These are phyloP conservation scores for Himalopsyche kuldschensis DNA, from an alignment of 2,888 invertebrate species.

Conservation along the genomic window DNA sequence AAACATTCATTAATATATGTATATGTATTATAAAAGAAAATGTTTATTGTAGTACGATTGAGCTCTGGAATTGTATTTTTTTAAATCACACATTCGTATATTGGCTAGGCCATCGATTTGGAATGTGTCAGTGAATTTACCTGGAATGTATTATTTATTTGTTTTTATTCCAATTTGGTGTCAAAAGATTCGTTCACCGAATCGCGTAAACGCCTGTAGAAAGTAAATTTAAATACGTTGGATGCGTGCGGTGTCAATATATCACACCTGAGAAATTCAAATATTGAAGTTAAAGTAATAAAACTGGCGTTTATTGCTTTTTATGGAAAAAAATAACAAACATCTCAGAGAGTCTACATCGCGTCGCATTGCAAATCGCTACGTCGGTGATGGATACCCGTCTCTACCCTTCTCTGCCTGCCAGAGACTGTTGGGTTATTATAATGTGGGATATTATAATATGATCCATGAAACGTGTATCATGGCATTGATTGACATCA, in stretches of 20 bases:
- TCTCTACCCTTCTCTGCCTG: background rate
- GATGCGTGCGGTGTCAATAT: background rate
- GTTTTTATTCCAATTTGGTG: background rate
- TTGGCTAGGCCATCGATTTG: too few relatives aligned
- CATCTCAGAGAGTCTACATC: background rate
- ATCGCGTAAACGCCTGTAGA: background rate
- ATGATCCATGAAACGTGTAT: too few relatives aligned
- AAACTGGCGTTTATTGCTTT: background rate
- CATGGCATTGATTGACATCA: too few relatives aligned
- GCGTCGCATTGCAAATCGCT: background rate
- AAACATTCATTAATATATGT: too few relatives aligned
- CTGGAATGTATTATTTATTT: background rate
- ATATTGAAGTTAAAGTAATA: background rate
- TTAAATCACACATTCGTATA: too few relatives aligned
- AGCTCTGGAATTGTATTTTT: too few relatives aligned
- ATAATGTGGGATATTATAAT: background rate
- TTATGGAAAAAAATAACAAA: background rate
- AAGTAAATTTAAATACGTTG: background rate
- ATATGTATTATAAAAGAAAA: too few relatives aligned
- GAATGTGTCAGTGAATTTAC: too few relatives aligned
- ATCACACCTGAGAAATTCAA: background rate
- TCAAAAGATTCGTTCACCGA: background rate
- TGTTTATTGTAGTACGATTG: too few relatives aligned
- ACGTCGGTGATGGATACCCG: background rate
- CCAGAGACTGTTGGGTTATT: background rate